These are phyloP conservation scores for Protobothrops mucrosquamatus DNA, from an alignment of 2,113 vertebrate species.

Conservation along the genomic window DNA sequence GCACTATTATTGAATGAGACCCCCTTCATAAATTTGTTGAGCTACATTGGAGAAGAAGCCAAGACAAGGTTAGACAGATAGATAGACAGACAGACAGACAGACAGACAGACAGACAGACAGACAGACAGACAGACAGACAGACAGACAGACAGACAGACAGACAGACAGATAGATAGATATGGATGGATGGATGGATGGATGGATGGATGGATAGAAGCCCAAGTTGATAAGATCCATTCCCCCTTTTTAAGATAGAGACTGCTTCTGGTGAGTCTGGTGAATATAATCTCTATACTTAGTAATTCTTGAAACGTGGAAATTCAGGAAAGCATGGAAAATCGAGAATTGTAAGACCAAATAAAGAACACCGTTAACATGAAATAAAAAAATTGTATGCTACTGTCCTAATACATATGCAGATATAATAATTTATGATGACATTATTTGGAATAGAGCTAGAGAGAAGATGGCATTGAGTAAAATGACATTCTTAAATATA, in stretches of 20 bases:
- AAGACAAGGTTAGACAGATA: not conserved
- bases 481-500: not conserved
- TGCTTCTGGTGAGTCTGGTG: no score
- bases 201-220: no score
- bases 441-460: not conserved
- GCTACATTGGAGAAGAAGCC: not conserved
- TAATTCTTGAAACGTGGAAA: not conserved
- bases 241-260: no score
- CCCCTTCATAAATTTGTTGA: not conserved
- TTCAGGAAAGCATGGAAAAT: not conserved
- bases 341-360: not conserved
- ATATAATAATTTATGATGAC: not conserved
- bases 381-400: not conserved
- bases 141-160: no score
- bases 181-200: no score
- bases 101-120: not conserved
- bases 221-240: no score
- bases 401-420: not conserved
- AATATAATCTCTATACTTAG: no score
- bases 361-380: not conserved
- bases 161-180: no score
- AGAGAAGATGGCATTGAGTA: not conserved
- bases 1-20: not conserved
- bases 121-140: no score
- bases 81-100: not conserved